phyloP scores from a whole-genome alignment of 2,797 vertebrate species.

The Enteromius paludinosus region DNA sequence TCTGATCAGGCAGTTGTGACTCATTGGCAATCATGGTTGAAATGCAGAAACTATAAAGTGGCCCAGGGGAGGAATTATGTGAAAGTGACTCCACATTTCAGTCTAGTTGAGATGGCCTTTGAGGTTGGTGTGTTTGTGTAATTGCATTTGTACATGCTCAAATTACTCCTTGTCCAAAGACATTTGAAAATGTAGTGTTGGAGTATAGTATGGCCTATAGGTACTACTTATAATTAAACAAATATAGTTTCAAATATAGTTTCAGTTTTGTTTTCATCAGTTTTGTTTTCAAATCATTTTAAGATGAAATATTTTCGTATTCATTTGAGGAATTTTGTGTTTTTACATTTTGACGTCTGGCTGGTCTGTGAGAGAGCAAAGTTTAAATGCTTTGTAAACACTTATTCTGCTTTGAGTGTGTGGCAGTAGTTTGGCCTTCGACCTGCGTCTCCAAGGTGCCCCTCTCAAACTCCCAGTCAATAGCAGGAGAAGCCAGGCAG shows the following conservation, averaged over 20 bases:
- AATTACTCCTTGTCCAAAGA: constrained; percentile 11
- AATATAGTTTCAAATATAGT: neutral
- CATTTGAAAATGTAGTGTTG: neutral
- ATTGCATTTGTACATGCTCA: constrained; percentile 29
- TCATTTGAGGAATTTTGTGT: neutral
- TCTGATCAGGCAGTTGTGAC: neutral
- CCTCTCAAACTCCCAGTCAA: constrained; percentile 61
- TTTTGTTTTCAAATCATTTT: neutral
- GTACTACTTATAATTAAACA: neutral
- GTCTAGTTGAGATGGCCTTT: constrained; percentile 54
- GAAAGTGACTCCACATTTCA: constrained; percentile 64
- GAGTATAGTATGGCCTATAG: neutral
- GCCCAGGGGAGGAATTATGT: constrained; percentile 66
- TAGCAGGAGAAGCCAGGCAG: constrained; percentile 47
- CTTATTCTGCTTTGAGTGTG: constrained; percentile 49
- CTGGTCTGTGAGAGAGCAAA: neutral
- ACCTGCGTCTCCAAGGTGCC: constrained; percentile 63
- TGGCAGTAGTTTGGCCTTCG: constrained; percentile 62
- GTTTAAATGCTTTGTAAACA: constrained; percentile 14
- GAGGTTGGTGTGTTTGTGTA: constrained; percentile 57
- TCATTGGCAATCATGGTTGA: constrained; percentile 60
- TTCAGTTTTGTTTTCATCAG: neutral
- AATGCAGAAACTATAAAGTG: constrained; percentile 66
- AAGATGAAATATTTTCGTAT: too few species aligned
- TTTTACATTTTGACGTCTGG: neutral